Conservation (phyloP, 2,888 invertebrate genomes). For the Dryadula phaetusa region DNA sequence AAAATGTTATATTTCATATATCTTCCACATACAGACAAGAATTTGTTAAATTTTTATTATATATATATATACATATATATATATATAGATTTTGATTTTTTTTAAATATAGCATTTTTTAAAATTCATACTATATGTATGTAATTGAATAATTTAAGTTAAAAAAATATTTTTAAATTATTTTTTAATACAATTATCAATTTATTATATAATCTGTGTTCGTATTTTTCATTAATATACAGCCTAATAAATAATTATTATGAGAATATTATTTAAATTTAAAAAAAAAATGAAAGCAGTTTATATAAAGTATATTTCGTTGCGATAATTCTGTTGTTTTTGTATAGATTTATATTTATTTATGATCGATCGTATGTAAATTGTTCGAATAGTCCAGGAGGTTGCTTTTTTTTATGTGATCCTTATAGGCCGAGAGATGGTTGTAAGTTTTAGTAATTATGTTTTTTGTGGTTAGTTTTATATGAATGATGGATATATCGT, state of each 20-base stretch:
- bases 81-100: background rate
- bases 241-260: slow-evolving; percentile 1
- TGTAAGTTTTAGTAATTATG: background rate
- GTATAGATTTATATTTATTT: slow-evolving; percentile 23
- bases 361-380: slow-evolving; percentile 20
- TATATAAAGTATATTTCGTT: slow-evolving; percentile 21
- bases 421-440: background rate
- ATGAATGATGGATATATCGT: too few relatives aligned
- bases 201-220: background rate
- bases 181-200: background rate
- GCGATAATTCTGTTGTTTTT: slow-evolving; percentile 20
- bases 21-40: too few relatives aligned
- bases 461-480: background rate
- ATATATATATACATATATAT: too few relatives aligned
- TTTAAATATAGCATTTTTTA: background rate
- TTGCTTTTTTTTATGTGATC: background rate
- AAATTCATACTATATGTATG: background rate
- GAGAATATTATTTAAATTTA: background rate
- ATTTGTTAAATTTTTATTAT: too few relatives aligned
- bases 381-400: background rate
- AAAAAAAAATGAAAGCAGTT: background rate
- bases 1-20: too few relatives aligned
- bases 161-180: background rate
- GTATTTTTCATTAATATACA: slow-evolving; percentile 2
- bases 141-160: background rate